Conservation (phyloP, 2,113 vertebrate species). For the Brevimyrus niger region DNA sequence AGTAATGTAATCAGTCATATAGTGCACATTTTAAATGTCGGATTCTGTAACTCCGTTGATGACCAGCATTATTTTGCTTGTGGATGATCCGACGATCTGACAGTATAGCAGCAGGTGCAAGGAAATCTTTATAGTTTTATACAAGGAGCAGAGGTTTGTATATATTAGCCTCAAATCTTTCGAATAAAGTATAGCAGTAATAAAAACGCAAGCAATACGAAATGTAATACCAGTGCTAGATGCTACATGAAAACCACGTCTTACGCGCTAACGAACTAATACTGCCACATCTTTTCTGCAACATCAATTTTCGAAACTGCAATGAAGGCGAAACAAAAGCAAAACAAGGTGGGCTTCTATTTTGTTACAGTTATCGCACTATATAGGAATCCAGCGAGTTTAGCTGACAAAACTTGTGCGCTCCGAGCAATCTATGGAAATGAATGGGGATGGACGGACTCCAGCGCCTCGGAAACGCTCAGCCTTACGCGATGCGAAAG, state of each 20-base stretch:
- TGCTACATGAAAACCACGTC: not conserved
- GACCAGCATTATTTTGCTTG: not conserved
- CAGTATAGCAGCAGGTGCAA: not conserved
- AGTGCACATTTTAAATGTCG: not conserved
- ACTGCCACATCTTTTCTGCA: not conserved
- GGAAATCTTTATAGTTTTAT: not conserved
- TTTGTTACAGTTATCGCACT: not conserved
- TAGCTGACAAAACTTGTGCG: not conserved
- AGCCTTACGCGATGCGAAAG: constrained; percentile 68
- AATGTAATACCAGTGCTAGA: not conserved
- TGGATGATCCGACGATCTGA: not conserved
- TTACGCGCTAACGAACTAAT: not conserved
- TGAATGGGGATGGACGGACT: not conserved
- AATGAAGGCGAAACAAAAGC: not conserved
- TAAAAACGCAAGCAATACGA: not conserved
- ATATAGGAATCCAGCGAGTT: not conserved
- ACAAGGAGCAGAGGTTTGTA: not conserved
- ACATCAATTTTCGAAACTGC: not conserved
- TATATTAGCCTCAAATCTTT: not conserved
- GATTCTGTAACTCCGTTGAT: not conserved
- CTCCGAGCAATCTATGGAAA: not conserved
- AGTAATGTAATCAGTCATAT: not conserved
- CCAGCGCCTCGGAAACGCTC: not conserved
- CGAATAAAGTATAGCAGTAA: not conserved
- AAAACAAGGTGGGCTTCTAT: not conserved